Evolutionary conservation across 2,888 invertebrate species (phyloP), one percentile per base, ranked within the genome.

Genomic region (Spisula subtruncata): DNA sequence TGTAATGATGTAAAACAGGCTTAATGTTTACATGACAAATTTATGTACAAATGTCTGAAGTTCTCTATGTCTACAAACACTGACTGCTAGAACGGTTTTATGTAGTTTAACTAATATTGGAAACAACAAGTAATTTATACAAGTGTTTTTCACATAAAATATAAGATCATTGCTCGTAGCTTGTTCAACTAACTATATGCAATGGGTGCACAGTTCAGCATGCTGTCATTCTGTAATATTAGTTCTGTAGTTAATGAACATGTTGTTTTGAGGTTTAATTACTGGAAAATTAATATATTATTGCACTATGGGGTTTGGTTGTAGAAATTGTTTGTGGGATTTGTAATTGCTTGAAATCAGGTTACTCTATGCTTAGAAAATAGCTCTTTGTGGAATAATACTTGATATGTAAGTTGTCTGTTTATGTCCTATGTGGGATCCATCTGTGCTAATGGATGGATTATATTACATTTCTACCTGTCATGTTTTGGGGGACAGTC

Each of bases 241-340:
- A 66, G 60, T 12, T 66, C 60, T 66, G 60, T 25, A 2, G 60
- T 66, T 66, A 66, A 66, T 66, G 25, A 66, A 66, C 60, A 66
- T 66, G 60, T 66, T 66, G 60, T 66, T 66, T 66, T 66, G 60
- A 25, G 60, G 20, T 66, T n/a, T 66, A 66, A 25, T 66, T 66
- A 25, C n/a, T 12, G n/a, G 60, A 25, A n/a, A 66, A n/a, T 66
- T 66, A 66, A n/a, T 66, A 8, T 25, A 66, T 25, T 25, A 66
- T 66, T 66, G 60, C 60, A 66, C 25, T 66, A 2, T 25, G 60
- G n/a, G 25, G 60, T 25, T 66, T 66, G 12, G 2, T 25, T 66
- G 60, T 66, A 66, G 25, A 12, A 51, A 10, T 4, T 51, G 60
- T 66, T 25, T 25, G 60, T 10, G 25, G 60, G 60, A 51, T 16